Percentiles rank a stretch among this genome's conserved stretches.
Evolutionary conservation across 2,797 vertebrate species (phyloP).

Genomic region (Erpetoichthys calabaricus): DNA sequence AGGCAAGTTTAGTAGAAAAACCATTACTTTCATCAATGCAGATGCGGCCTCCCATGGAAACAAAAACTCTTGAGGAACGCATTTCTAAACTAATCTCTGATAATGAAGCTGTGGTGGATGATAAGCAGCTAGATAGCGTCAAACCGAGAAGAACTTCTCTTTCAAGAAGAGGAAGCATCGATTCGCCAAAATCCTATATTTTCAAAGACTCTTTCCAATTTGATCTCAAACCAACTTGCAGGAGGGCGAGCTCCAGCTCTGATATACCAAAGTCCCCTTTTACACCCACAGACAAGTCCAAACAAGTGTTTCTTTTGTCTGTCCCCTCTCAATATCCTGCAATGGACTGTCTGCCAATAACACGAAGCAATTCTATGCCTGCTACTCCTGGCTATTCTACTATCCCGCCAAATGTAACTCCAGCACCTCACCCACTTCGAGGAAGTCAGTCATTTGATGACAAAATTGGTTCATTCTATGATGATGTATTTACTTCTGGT

Average conservation of each 20-base stretch:
- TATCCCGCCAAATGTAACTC: constrained; percentile 64
- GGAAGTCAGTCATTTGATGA: constrained; percentile 95
- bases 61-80: constrained; percentile 76
- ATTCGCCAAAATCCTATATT: constrained; percentile 96
- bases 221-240: constrained; percentile 87
- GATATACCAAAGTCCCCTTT: constrained; percentile 97
- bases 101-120: constrained; percentile 92
- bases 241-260: constrained; percentile 90
- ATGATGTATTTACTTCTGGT: constrained; percentile 85
- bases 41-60: constrained; percentile 79
- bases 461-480: constrained; percentile 74
- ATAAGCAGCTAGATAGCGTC: constrained; percentile 95
- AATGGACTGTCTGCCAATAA: constrained; percentile 94
- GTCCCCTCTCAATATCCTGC: constrained; percentile 70
- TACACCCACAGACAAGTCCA: constrained; percentile 92
- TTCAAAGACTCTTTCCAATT: constrained; percentile 99
- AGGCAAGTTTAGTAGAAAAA: constrained; percentile 57
- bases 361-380: constrained; percentile 96
- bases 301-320: constrained; percentile 89
- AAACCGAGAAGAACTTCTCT: constrained; percentile 95
- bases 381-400: constrained; percentile 79
- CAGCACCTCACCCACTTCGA: constrained; percentile 70
- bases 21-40: constrained; percentile 45
- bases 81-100: constrained; percentile 97
- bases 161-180: constrained; percentile 90